Conservation (phyloP, 2,888 invertebrate genomes). For the Oscheius sp. region DNA sequence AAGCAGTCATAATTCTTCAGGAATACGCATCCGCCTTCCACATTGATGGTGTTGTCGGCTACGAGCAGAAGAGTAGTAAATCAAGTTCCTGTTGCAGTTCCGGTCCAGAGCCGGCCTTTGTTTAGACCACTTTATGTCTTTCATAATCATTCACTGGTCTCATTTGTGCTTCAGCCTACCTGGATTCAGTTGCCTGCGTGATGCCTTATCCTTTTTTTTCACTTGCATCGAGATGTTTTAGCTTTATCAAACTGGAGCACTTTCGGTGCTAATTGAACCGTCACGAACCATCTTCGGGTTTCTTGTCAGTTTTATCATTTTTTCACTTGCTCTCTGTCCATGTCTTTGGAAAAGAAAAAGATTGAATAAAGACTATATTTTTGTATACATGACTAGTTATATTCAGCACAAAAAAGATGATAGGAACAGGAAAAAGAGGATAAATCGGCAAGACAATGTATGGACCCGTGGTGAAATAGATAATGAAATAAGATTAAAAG, state of each 20-base stretch:
- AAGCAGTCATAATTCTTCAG: conserved; percentile 36
- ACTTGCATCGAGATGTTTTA: conserved; percentile 19
- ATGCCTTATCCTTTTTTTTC: conserved; percentile 22
- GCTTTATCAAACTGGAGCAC: conserved; percentile 27
- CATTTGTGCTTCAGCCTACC: conserved; percentile 22
- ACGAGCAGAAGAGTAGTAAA: conserved; percentile 53
- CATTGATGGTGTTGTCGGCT: conserved; percentile 72
- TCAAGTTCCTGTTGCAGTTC: conserved; percentile 49
- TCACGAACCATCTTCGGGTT: conserved; percentile 23
- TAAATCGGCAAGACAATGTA: neutral
- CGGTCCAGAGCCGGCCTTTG: conserved; percentile 36
- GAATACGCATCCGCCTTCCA: conserved; percentile 72
- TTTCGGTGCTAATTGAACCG: conserved; percentile 30
- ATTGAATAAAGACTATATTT: conserved; percentile 8
- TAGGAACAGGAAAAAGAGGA: conserved; percentile 41
- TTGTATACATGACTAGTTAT: conserved; percentile 22
- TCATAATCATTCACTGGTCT: conserved; percentile 19
- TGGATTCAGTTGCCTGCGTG: conserved; percentile 11
- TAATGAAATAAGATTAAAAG: conserved; percentile 22
- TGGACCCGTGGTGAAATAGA: conserved; percentile 30
- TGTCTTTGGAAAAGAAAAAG: conserved; percentile 19
- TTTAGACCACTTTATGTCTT: conserved; percentile 18
- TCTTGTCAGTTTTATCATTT: conserved; percentile 5
- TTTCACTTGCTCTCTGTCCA: conserved; percentile 6
- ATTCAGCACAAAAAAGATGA: conserved; percentile 28